Base-by-base conservation (phyloP, 2,797 vertebrate genomes). In the Alosa sapidissima region DNA sequence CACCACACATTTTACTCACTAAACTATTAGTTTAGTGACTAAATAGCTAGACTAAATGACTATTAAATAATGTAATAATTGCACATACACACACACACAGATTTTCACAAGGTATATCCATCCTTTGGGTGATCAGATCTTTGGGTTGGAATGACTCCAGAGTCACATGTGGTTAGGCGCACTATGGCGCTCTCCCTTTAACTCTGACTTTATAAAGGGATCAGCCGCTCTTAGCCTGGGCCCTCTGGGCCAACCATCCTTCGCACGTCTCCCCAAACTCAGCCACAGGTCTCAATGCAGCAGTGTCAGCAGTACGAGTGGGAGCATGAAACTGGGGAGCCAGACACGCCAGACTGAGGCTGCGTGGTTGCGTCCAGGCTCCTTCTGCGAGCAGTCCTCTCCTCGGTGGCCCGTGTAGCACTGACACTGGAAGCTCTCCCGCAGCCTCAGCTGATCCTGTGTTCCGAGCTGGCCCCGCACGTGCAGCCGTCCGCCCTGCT, bases 391-490 rank as follows among this genome's bases (percentile, higher is more conserved):
- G 87, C 96, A 97, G 72, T 87, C 89, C 36, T 94, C 90, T 1
- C 95, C 96, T 2, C 19, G 88, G 92, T 94, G 95, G 75, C 95
- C 95, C n/a, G 88, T 94, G 92, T 97, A 97, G 91, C 96, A 97
- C 55, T 96, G 96, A 88, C 96, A 97, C 87, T 91, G 92, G 89
- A 97, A 97, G 85, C 95, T 90, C 33, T 85, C 72, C 1, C 6
- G 91, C 84, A 95, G 92, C 83, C 86, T 16, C 1, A 87, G 84
- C 83, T 89, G 87, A 81, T 96, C 94, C 0, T 88, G 89, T n/a
- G 81, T 81, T 28, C 92, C 88, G 14, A 91, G 90, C 51, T 3
- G 36, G 33, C 96, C 95, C 0, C 41, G 87, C 21, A 94, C 95
- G 45, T 89, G 92, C 13, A 96, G 88, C 13, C 49, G 88, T 54